Evolutionary conservation across 2,888 invertebrate genomes (phyloP), one percentile per base, ranked within the genome.

Genomic region (Orchesella flavescens): DNA sequence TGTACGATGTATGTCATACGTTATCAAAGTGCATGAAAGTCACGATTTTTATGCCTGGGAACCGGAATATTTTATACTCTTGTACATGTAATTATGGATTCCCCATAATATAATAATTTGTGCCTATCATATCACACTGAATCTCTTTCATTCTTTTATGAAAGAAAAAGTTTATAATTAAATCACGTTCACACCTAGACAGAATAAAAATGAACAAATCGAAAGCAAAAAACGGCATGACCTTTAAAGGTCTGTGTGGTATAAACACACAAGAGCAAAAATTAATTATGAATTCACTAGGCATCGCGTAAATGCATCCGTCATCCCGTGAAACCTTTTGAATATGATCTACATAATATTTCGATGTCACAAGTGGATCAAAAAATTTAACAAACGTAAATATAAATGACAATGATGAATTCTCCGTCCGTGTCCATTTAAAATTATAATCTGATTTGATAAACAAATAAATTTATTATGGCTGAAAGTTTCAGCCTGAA

Each of bases 151-250:
- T 66, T 46, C 43, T n/a, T 66, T 9, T 66, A 24, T n/a, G 43
- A 72, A 76, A 65, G 78, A 46, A 77, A 78, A 78, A 78, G 78
- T 78, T 77, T 68, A 49, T 53, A 78, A 78, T 78, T 78, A 78
- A 78, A 78, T 71, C 78, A 78, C 78, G 78, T 78, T 78, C 78
- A 78, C 78, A 78, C 78, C 78, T 78, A 49, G 15, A 69, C 57
- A 17, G 43, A 66, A 34, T 75, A 55, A 17, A 19, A 46, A 46
- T 24, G 65, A 59, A 43, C 24, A 65, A 76, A 66, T 66, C 66
- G 76, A 76, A 77, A 61, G 57, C 69, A 71, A 46, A 78, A 65
- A 17, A 13, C 10, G 55, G 17, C 24, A 78, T 78, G 78, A 78
- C 78, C 78, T 78, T 71, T 71, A 21, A 71, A 65, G 43, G 43